A percentile compares a stretch with the other conserved stretches of the same genome.
Evolutionary conservation across 2,113 vertebrate genomes (phyloP).

Genomic region (Chloroceryle aenea): DNA sequence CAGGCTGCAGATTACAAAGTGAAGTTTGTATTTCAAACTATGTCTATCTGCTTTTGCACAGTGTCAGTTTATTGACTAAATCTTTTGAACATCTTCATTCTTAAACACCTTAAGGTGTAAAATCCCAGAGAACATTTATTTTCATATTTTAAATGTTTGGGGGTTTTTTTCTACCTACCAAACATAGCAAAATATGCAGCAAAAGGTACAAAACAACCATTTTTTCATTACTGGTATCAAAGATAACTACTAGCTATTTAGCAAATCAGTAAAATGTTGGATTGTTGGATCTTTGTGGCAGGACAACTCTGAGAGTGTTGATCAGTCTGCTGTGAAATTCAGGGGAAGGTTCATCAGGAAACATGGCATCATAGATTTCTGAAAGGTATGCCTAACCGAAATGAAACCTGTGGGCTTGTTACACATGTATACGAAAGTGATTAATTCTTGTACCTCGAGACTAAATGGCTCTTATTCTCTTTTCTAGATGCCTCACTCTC

Average conservation of each 20-base stretch:
- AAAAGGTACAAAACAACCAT: background rate
- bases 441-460: background rate
- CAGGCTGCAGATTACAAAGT: background rate
- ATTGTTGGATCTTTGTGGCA: background rate
- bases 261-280: background rate
- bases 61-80: background rate
- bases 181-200: background rate
- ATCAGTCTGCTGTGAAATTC: background rate
- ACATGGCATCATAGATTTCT: background rate
- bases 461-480: background rate
- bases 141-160: background rate
- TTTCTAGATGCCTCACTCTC: background rate
- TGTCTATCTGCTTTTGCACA: background rate
- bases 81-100: background rate
- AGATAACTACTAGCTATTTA: background rate
- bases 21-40: background rate
- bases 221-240: background rate
- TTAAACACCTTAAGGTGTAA: background rate
- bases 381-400: background rate
- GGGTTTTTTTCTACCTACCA: background rate
- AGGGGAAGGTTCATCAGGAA: background rate
- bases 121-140: background rate
- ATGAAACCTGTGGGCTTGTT: background rate
- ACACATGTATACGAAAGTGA: background rate
- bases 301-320: background rate